These are phyloP conservation scores for Himalopsyche anomala DNA, from an alignment of 2,888 invertebrate species.

Conservation along the genomic window DNA sequence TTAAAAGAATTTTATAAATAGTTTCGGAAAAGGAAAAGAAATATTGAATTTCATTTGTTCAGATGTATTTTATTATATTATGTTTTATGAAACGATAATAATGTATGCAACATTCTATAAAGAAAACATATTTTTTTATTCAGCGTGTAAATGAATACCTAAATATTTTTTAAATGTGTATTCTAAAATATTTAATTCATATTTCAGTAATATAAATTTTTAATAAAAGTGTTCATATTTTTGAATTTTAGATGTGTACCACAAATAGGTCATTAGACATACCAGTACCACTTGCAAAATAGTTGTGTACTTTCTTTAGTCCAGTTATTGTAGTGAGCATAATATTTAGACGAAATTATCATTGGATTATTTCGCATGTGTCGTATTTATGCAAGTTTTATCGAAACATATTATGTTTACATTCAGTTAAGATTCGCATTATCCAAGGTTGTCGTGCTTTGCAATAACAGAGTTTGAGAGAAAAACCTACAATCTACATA, in stretches of 20 bases:
- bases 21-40: too few relatives aligned
- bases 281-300: slow-evolving; percentile 63
- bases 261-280: slow-evolving; percentile 62
- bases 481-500: slow-evolving; percentile 78
- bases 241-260: slow-evolving; percentile 48
- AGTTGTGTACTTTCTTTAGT: slow-evolving; percentile 64
- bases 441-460: slow-evolving; percentile 62
- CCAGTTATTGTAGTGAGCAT: slow-evolving; percentile 62
- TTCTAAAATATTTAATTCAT: neutral
- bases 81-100: neutral
- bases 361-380: slow-evolving; percentile 51
- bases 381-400: slow-evolving; percentile 56
- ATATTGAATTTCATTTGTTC: too few relatives aligned
- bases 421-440: slow-evolving; percentile 58
- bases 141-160: neutral
- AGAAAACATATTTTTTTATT: slow-evolving; percentile 25
- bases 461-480: slow-evolving; percentile 58
- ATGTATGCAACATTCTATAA: neutral
- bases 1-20: too few relatives aligned
- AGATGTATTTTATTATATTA: too few relatives aligned
- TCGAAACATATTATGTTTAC: slow-evolving; percentile 55
- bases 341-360: slow-evolving; percentile 62
- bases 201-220: neutral
- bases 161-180: neutral
- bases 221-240: slow-evolving; percentile 1